Evolutionary conservation across 2,888 invertebrate genomes (phyloP).

Genomic region (Drosophila melanosoma): DNA sequence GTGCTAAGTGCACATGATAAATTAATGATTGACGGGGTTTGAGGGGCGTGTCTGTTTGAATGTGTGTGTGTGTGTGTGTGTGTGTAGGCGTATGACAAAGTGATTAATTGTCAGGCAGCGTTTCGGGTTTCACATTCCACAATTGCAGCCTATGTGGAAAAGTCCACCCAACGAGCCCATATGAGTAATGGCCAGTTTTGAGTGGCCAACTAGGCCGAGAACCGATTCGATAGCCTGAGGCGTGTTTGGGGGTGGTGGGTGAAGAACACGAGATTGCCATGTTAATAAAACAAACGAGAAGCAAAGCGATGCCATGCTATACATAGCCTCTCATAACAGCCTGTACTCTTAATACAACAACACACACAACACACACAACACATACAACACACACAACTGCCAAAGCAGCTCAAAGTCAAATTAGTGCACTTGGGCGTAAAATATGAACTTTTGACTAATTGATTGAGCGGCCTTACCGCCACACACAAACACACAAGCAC

Average conservation of each 20-base stretch:
- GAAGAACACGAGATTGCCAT: conserved; percentile 34
- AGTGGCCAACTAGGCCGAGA: conserved; percentile 40
- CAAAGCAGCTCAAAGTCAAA: conserved; percentile 61
- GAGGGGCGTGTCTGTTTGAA: background rate
- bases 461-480: conserved; percentile 54
- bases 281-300: conserved; percentile 57
- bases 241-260: background rate
- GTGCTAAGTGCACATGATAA: conserved; percentile 76
- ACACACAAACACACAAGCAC: background rate
- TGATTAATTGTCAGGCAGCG: conserved; percentile 64
- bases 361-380: background rate
- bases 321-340: conserved; percentile 3
- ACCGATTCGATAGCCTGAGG: conserved; percentile 1
- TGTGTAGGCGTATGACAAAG: conserved; percentile 60
- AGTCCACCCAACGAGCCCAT: background rate
- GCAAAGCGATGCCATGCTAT: conserved; percentile 16
- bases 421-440: conserved; percentile 53
- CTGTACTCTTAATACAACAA: background rate
- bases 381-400: background rate
- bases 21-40: conserved; percentile 66
- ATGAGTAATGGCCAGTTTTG: conserved; percentile 51
- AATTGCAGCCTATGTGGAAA: conserved; percentile 38
- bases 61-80: background rate
- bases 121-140: conserved; percentile 1
- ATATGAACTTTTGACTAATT: conserved; percentile 66